Conservation (phyloP, 2,797 vertebrate species). For the Mus caroli region DNA sequence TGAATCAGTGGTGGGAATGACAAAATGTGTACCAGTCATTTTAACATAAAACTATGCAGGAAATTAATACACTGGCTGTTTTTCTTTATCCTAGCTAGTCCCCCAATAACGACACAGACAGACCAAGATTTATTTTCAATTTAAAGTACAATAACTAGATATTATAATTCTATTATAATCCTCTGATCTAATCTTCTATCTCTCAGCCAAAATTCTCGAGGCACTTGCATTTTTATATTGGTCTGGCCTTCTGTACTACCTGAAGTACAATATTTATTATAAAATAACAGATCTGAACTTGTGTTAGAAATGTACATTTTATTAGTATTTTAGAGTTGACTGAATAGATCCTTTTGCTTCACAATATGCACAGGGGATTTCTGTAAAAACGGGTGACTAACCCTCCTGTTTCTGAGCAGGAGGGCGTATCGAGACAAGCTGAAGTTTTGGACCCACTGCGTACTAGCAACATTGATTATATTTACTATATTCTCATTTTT, state of each 20-base stretch:
- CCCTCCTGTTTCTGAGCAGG: slow-evolving; percentile 89
- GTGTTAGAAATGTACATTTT: not conserved
- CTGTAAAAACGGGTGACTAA: not conserved
- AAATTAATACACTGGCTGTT: not conserved
- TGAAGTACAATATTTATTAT: not conserved
- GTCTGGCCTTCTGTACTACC: slow-evolving; percentile 17
- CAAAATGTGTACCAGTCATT: not conserved
- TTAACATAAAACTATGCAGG: not conserved
- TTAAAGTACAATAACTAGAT: not conserved
- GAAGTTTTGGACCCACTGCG: slow-evolving; percentile 99
- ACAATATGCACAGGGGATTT: not conserved
- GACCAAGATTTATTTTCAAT: not conserved
- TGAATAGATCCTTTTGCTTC: not conserved
- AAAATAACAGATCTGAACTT: slow-evolving; percentile 18
- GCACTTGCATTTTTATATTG: not conserved
- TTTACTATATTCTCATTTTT: slow-evolving; percentile 99
- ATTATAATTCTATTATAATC: not conserved
- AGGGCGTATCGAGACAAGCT: slow-evolving; percentile 97
- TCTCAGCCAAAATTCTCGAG: not conserved
- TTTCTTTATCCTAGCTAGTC: not conserved
- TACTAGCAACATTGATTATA: slow-evolving; percentile 95
- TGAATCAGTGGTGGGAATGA: too few relatives aligned
- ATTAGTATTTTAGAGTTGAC: slow-evolving; percentile 27
- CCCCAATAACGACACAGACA: not conserved
- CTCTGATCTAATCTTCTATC: not conserved